These are phyloP conservation scores for Terebella lapidaria DNA, from an alignment of 2,888 invertebrate species.

Conservation along the genomic window DNA sequence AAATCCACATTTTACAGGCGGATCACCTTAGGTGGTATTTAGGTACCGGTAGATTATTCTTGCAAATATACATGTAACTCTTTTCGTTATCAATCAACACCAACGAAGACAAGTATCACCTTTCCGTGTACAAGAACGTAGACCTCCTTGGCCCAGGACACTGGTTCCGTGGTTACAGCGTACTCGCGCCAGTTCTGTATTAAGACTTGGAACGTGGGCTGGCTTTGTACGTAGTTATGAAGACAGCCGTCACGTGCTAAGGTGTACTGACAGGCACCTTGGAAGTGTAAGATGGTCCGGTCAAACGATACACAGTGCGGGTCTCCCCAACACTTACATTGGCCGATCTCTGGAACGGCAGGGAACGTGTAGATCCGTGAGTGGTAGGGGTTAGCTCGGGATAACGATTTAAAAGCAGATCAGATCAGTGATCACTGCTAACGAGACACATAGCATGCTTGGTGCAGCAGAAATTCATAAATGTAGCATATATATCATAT, in stretches of 20 bases:
- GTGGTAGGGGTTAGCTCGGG: too few species aligned
- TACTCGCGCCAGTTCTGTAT: slow-evolving; percentile 24
- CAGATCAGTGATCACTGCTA: too few species aligned
- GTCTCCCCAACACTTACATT: slow-evolving; percentile 43
- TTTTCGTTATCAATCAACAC: too few species aligned
- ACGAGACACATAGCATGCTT: too few species aligned
- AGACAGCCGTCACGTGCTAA: slow-evolving; percentile 37
- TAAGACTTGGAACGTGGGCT: slow-evolving; percentile 28
- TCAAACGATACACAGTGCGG: slow-evolving; percentile 43
- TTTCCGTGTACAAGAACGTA: slow-evolving; percentile 20
- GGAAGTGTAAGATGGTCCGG: slow-evolving; percentile 31
- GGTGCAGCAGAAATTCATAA: too few species aligned
- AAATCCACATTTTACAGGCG: too few species aligned
- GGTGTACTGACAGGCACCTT: slow-evolving; percentile 38
- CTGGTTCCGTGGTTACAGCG: slow-evolving; percentile 1
- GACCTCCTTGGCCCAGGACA: slow-evolving; percentile 37
- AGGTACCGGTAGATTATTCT: background rate
- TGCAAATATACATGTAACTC: background rate
- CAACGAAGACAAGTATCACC: too few species aligned
- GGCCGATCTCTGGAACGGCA: background rate
- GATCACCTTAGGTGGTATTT: too few species aligned
- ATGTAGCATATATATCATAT: too few species aligned
- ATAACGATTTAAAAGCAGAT: too few species aligned
- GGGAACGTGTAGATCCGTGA: background rate
- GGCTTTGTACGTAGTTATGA: slow-evolving; percentile 5